Evolutionary conservation across 2,113 vertebrate genomes (phyloP), one percentile per base, ranked within the genome.

Genomic region (Nothocercus nigrocapillus): DNA sequence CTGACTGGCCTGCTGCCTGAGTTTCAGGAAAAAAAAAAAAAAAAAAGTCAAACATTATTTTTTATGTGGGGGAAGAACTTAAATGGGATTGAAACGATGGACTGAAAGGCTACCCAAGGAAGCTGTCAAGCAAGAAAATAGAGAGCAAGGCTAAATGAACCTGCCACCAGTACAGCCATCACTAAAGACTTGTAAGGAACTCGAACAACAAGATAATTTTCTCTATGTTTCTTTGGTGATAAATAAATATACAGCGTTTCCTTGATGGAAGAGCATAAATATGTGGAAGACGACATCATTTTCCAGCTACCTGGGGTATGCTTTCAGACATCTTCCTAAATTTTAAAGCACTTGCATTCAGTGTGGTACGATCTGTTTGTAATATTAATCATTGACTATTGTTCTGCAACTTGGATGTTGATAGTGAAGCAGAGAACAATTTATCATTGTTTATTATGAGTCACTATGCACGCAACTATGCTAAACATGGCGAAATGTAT

Each of bases 391-490:
- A 99, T 99, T 98, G 98, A 98, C 98, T 99, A 98, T 98, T 99
- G 99, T 99, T 99, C 99, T 99, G 98, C 99, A 98, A 99, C 99
- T 98, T 99, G 99, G 99, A 99, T 99, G 99, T 99, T 99, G 98
- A 99, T 99, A 99, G 99, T 99, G 98, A 99, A 98, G 98, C 98
- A 98, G 98, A 99, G 98, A 99, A 98, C 98, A 99, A 98, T 98
- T 98, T 99, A 98, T 99, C 99, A 99, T 99, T 97, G 97, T 99
- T 99, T 99, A 99, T 98, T 99, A 99, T 98, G 98, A 99, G 98
- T 99, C 99, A 99, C 99, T 99, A 99, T 99, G 99, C 99, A 99
- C 99, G 99, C 98, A 99, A 98, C 98, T 99, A 99, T 99, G 99
- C 99, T 99, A 98, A 99, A 99, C 98, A 99, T 99, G 98, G 98